Percentiles rank a stretch among this genome's conserved stretches.
Evolutionary conservation across 2,113 vertebrate genomes (phyloP).

Genomic region (Indicator maculatus): DNA sequence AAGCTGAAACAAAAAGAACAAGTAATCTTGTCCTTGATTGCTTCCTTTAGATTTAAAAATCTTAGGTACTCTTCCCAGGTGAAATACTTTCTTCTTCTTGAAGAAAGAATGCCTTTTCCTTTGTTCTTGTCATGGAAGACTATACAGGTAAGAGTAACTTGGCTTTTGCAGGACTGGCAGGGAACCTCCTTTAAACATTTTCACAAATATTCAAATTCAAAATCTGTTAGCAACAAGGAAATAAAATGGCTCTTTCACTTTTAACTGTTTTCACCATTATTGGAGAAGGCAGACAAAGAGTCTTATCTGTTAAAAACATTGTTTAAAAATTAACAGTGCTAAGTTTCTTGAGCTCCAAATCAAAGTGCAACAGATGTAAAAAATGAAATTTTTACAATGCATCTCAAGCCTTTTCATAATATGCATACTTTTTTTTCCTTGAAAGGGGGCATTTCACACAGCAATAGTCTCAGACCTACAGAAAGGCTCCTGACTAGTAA

Average conservation of each 20-base stretch:
- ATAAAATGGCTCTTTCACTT: neutral
- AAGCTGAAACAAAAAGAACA: neutral
- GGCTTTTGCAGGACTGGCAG: neutral
- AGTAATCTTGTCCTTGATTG: neutral
- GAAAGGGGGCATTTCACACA: neutral
- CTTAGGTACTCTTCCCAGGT: neutral
- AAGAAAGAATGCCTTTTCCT: neutral
- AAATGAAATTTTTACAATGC: neutral
- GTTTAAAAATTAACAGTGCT: neutral
- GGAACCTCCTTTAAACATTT: neutral
- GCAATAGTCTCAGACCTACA: neutral
- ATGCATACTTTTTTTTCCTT: neutral
- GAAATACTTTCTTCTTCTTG: neutral
- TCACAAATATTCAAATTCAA: neutral
- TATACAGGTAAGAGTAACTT: neutral
- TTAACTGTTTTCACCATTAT: neutral
- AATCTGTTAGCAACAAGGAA: neutral
- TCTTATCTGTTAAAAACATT: neutral
- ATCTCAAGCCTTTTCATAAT: neutral
- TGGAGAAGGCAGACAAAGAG: neutral
- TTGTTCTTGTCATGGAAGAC: neutral
- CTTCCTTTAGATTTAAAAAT: neutral
- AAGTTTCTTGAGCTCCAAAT: neutral
- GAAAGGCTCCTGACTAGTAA: neutral
- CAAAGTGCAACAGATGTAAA: neutral